Evolutionary conservation across 2,888 invertebrate species (phyloP), one percentile per base, ranked within the genome.

Genomic region (Oscheius onirici): DNA sequence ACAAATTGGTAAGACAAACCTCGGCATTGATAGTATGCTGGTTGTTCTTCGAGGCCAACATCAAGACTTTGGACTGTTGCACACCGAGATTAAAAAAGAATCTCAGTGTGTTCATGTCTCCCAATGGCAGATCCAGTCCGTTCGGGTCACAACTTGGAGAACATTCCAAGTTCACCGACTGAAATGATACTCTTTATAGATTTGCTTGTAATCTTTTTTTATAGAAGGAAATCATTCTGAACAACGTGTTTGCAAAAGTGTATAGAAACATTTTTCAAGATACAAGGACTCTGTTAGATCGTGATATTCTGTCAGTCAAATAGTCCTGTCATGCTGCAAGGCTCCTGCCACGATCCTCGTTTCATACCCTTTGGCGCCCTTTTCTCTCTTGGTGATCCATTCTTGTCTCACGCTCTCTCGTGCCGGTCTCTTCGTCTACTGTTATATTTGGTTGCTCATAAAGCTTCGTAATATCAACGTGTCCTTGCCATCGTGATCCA

Each of bases 231-330:
- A 60, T 60, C 60, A 43, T 10, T 10, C 15, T 24, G 34, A 63
- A 28, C 17, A 34, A 49, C 28, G 26, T 63, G 46, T 63, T 22
- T n/a, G 28, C 26, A 28, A n/a, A 49, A 44, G 22, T 26, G 22
- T 26, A 34, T 8, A 52, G 22, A 28, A n/a, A 61, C 8, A 24
- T 34, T 60, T 72, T 60, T n/a, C 40, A 75, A 72, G 26, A 79
- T 79, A 40, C 79, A 79, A 61, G 71, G 77, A 1, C 91, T 97
- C 75, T 95, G 95, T 89, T 96, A 97, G 88, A 97, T 97, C 89
- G 96, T n/a, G n/a, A n/a, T n/a, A n/a, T n/a, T n/a, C n/a, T n/a
- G n/a, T n/a, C n/a, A n/a, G n/a, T n/a, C n/a, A n/a, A n/a, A n/a
- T n/a, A n/a, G n/a, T n/a, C n/a, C n/a, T n/a, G n/a, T n/a, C n/a